phyloP scores from a whole-genome alignment of 2,113 vertebrate species.

The Microtus montanus region DNA sequence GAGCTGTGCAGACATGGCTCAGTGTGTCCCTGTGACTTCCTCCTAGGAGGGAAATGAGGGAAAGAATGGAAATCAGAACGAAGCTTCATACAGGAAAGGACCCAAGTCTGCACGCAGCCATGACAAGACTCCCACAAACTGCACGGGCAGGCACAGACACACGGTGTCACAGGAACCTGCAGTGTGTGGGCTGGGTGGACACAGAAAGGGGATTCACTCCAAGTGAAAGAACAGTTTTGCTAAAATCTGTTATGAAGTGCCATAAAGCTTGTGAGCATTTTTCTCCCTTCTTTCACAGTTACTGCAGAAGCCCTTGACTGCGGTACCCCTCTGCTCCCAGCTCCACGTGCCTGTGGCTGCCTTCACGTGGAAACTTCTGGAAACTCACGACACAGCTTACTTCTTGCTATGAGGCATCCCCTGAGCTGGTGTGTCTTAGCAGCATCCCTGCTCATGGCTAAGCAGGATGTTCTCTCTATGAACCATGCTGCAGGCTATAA shows the following conservation, averaged over 20 bases:
- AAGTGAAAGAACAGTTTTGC: neutral
- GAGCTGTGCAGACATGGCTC: rapidly evolving
- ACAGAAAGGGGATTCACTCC: neutral
- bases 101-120: rapidly evolving
- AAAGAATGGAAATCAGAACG: rapidly evolving
- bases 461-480: rapidly evolving
- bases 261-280: neutral
- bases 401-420: neutral
- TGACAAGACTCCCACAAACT: neutral
- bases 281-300: neutral
- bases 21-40: neutral
- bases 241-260: neutral
- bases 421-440: neutral
- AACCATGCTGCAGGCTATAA: too few species aligned
- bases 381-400: neutral
- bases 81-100: neutral
- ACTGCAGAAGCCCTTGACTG: neutral
- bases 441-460: neutral
- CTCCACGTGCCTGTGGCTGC: neutral
- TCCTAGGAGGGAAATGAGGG: neutral
- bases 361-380: neutral
- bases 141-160: rapidly evolving
- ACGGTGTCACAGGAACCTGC: rapidly evolving
- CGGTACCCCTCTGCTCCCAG: too few species aligned
- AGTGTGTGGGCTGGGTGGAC: neutral